These are phyloP conservation scores for Phyllostomus discolor DNA, from an alignment of 2,113 vertebrate species.

Conservation along the genomic window DNA sequence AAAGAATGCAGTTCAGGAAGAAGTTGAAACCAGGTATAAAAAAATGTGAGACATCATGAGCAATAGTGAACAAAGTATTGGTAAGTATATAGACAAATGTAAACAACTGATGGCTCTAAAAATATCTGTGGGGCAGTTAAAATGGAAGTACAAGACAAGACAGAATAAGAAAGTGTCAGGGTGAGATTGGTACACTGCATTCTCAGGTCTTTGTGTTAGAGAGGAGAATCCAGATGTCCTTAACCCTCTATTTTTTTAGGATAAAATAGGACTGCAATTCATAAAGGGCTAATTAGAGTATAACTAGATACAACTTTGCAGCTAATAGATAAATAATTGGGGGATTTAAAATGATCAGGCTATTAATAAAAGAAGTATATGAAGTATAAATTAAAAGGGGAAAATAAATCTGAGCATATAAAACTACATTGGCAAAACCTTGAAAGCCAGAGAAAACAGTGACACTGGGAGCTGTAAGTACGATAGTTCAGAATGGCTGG, in stretches of 20 bases:
- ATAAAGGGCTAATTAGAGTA: not conserved
- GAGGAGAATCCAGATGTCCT: not conserved
- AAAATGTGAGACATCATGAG: not conserved
- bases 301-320: not conserved
- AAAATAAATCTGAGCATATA: not conserved
- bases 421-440: not conserved
- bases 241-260: not conserved
- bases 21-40: not conserved
- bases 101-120: not conserved
- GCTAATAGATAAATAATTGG: not conserved
- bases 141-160: not conserved
- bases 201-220: not conserved
- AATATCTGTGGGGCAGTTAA: not conserved
- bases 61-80: not conserved
- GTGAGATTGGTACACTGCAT: not conserved
- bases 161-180: not conserved
- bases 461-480: not conserved
- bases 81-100: not conserved
- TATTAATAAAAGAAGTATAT: not conserved
- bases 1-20: not conserved
- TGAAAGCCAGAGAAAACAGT: not conserved
- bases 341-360: not conserved
- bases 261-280: not conserved
- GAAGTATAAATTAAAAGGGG: not conserved
- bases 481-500: not conserved